These are phyloP conservation scores for Drosophila navojoa DNA, from an alignment of 1,140 invertebrate genomes.

Conservation along the genomic window DNA sequence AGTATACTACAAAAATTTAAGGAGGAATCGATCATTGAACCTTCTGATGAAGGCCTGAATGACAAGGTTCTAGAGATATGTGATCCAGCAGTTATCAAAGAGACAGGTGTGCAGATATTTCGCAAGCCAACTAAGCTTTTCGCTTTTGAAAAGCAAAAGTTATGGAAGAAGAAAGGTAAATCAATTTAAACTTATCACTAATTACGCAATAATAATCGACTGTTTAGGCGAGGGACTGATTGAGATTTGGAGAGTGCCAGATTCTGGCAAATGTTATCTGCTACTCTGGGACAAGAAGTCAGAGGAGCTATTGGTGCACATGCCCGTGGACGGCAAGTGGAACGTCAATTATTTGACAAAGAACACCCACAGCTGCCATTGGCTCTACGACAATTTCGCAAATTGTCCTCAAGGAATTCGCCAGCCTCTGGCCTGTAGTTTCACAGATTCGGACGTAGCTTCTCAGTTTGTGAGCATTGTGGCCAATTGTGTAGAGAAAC, in stretches of 20 bases:
- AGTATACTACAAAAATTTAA: not conserved
- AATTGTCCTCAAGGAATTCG: slow-evolving; percentile 23
- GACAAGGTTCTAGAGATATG: not conserved
- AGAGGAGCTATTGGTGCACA: slow-evolving; percentile 31
- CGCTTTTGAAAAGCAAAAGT: slow-evolving; percentile 15
- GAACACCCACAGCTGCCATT: slow-evolving; percentile 32
- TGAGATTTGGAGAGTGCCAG: slow-evolving; percentile 28
- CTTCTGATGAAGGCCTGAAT: not conserved
- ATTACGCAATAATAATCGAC: not conserved
- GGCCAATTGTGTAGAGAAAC: slow-evolving; percentile 4
- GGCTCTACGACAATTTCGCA: slow-evolving; percentile 48
- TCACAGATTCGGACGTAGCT: slow-evolving; percentile 33
- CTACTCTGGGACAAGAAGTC: slow-evolving; percentile 41
- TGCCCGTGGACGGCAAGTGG: slow-evolving; percentile 33
- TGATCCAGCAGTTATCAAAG: slow-evolving; percentile 13
- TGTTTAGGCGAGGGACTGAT: slow-evolving; percentile 37
- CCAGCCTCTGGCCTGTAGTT: slow-evolving; percentile 40
- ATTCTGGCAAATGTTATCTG: slow-evolving; percentile 16
- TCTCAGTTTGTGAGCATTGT: slow-evolving; percentile 38
- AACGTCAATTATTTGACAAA: slow-evolving; percentile 32
- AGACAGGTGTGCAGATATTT: slow-evolving; percentile 22
- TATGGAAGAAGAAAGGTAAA: slow-evolving; percentile 39
- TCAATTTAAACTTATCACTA: not conserved
- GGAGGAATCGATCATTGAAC: not conserved
- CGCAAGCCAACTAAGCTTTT: slow-evolving; percentile 24